Evolutionary conservation across 2,888 invertebrate species (phyloP), one percentile per base, ranked within the genome.

Genomic region (Dolichopus griseipennis): DNA sequence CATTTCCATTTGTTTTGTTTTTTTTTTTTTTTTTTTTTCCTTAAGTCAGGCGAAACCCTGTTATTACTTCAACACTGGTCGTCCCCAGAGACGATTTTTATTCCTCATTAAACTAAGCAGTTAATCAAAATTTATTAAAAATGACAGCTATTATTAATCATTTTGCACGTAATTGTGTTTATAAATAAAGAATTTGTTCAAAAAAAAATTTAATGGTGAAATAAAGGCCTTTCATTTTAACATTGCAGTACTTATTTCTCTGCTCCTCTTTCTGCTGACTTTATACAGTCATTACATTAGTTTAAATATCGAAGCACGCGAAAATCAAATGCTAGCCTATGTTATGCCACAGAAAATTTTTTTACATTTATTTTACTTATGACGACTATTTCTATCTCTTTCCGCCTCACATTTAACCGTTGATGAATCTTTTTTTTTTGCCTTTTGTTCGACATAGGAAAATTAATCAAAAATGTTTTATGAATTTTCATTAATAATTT

Each of bases 121-220:
- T 63, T 63, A 63, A 63, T 63, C 63, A 63, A 63, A 63, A 63
- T 63, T 63, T 63, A 63, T 63, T 63, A 63, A 63, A 63, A 63
- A 15, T 63, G 63, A 63, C 63, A 63, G 63, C 63, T 12, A 63
- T 63, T 63, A 63, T 63, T 63, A 63, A 63, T 63, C 63, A 63
- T 63, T 63, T 63, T 63, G 12, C 63, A 27, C 27, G 27, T 15
- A 27, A 63, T 22, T 27, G 22, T 61, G 61, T 27, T 27, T 5
- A 4, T 27, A 27, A 27, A 2, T 27, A 27, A 27, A 20, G n/a
- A 61, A 61, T 61, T 61, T 61, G 7, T 20, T 61, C 8, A 61
- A 61, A 61, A 61, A 61, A 2, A 27, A 27, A 27, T 4, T 4
- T 4, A 27, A 27, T 4, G 5, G 5, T 4, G 2, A 27, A 27